Evolutionary conservation across 2,113 vertebrate genomes (phyloP).

Genomic region (Sardina pilchardus): DNA sequence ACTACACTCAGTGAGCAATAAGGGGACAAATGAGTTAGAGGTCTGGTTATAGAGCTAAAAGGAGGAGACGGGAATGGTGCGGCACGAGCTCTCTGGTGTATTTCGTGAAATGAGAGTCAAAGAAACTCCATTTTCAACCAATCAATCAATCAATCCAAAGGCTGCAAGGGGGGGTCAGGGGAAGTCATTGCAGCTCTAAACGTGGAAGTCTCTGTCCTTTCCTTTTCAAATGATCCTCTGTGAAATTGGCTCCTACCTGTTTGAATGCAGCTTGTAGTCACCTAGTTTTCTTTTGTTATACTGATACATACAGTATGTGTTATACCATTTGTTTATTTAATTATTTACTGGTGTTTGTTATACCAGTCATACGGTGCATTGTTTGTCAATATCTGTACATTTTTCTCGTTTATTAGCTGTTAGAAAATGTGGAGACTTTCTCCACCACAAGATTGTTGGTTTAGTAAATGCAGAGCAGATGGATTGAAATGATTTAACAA

Average conservation of each 20-base stretch:
- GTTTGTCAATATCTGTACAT: background rate
- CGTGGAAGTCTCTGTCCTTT: too few relatives aligned
- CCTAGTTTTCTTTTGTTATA: too few relatives aligned
- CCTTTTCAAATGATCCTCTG: too few relatives aligned
- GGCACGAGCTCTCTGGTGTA: background rate
- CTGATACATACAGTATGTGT: too few relatives aligned
- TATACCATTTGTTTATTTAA: too few relatives aligned
- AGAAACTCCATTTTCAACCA: background rate
- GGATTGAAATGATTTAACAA: too few relatives aligned
- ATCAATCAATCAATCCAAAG: too few relatives aligned
- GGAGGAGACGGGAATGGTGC: background rate
- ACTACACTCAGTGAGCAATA: background rate
- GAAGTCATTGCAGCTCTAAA: too few relatives aligned
- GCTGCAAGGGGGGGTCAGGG: too few relatives aligned
- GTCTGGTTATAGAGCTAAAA: background rate
- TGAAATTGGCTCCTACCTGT: too few relatives aligned
- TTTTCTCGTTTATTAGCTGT: background rate
- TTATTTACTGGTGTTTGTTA: background rate
- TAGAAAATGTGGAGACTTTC: background rate
- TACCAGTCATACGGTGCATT: background rate
- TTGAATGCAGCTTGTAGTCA: too few relatives aligned
- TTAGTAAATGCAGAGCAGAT: background rate
- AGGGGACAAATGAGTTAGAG: background rate
- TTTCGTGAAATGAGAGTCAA: background rate
- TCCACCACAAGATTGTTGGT: background rate